Evolutionary conservation across 2,797 vertebrate genomes (phyloP), one percentile per base, ranked within the genome.

Genomic region (Propithecus deckenii): DNA sequence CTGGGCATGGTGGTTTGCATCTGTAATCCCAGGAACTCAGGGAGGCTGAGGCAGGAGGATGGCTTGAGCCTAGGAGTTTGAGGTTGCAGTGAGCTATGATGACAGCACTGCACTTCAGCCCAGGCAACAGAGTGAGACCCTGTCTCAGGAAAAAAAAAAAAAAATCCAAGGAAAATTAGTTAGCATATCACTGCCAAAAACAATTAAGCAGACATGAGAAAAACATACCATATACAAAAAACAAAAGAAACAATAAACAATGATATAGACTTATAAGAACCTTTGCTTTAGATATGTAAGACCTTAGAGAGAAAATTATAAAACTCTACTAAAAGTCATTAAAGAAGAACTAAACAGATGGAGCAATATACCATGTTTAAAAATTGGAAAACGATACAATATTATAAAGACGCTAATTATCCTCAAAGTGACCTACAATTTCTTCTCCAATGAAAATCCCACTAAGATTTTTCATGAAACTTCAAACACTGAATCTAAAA

Each of bases 231-330:
- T 25, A 52, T 59, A 41, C 17, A 86, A 83, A 61, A 91, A 86
- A 25, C 32, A 89, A 91, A 78, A 75, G 63, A 71, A 94, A 96
- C 7, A 90, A 59, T 55, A 48, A 61, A 35, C 46, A 72, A 91
- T 12, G 43, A 93, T 93, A 71, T 6, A 43, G 72, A 71, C 28
- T 93, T 76, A 52, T 0, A 88, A 71, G 30, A 52, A 79, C 9
- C 11, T 96, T 65, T 86, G 48, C 46, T 91, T 50, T 91, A 78
- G 32, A 57, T 84, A 41, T 71, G 20, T 93, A 78, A 89, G 41
- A 81, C 14, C 35, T 97, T 86, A 86, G 32, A 76, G 48, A 94
- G 76, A 92, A 89, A 95, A n/a, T 55, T 46, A 86, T 67, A 91
- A 59, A 88, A 76, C 17, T 80, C 90, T 76, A 85, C 32, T 30